These are phyloP conservation scores for Acanthis flammea DNA, from an alignment of 2,797 vertebrate genomes.

Conservation along the genomic window DNA sequence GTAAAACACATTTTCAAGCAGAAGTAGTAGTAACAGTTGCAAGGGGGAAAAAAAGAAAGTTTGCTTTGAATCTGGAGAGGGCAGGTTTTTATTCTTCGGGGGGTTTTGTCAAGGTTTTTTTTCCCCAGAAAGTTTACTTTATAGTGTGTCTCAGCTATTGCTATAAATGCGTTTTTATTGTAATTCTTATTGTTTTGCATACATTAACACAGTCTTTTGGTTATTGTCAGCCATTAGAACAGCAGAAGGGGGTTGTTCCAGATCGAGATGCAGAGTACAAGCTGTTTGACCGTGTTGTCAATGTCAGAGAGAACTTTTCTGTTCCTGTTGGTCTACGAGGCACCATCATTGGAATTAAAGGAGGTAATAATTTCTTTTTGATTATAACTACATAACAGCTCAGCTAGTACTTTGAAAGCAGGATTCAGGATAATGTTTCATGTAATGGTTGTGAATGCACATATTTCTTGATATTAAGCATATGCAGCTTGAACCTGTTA, in stretches of 20 bases:
- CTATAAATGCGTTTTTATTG: not conserved
- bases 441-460: not conserved
- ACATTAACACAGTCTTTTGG: not conserved
- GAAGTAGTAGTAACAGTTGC: not conserved
- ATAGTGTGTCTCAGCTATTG: not conserved
- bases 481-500: not conserved
- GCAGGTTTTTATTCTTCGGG: not conserved
- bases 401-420: not conserved
- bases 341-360: constrained; percentile 94
- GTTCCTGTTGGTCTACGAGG: constrained; percentile 94
- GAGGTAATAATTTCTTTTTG: constrained; percentile 79
- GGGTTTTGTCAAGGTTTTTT: not conserved
- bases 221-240: constrained; percentile 86
- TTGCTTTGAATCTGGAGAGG: not conserved
- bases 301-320: constrained; percentile 91
- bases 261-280: constrained; percentile 90
- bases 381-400: not conserved
- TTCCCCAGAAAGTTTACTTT: not conserved
- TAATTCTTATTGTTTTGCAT: not conserved
- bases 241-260: constrained; percentile 91
- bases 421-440: not conserved
- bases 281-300: constrained; percentile 95
- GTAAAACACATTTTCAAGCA: not conserved
- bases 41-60: not conserved
- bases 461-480: not conserved